phyloP scores from a whole-genome alignment of 2,113 vertebrate genomes.

The Eudyptes chrysolophus region DNA sequence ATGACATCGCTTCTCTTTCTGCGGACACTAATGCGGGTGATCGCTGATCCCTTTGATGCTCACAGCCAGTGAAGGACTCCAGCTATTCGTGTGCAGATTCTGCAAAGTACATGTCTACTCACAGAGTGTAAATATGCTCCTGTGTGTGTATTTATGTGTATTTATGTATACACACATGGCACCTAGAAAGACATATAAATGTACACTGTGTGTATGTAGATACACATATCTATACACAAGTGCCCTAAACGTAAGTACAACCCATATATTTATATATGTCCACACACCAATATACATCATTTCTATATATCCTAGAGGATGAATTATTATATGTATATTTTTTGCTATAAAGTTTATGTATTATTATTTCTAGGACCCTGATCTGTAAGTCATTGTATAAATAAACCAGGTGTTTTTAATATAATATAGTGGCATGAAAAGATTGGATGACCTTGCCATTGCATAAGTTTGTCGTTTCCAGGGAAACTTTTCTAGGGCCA shows the following conservation, averaged over 20 bases:
- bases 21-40: constrained; percentile 28
- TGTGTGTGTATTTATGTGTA: constrained; percentile 51
- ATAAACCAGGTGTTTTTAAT: constrained; percentile 82
- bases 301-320: constrained; percentile 76
- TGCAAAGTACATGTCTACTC: neutral
- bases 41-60: neutral
- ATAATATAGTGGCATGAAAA: constrained; percentile 69
- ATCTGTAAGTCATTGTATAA: constrained; percentile 86
- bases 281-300: constrained; percentile 63
- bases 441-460: constrained; percentile 41
- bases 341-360: constrained; percentile 82
- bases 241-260: constrained; percentile 57
- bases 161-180: constrained; percentile 10
- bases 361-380: constrained; percentile 73
- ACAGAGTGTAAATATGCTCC: constrained; percentile 61
- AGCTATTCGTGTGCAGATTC: constrained; percentile 42
- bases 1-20: constrained; percentile 76
- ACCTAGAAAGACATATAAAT: constrained; percentile 40
- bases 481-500: constrained; percentile 47
- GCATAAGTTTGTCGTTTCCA: constrained; percentile 31
- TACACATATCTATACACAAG: neutral
- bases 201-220: constrained; percentile 25
- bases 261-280: constrained; percentile 67
- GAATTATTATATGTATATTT: constrained; percentile 84
- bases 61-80: constrained; percentile 66